phyloP scores from a whole-genome alignment of 1,140 invertebrate species.

The Drosophila ironensis region DNA sequence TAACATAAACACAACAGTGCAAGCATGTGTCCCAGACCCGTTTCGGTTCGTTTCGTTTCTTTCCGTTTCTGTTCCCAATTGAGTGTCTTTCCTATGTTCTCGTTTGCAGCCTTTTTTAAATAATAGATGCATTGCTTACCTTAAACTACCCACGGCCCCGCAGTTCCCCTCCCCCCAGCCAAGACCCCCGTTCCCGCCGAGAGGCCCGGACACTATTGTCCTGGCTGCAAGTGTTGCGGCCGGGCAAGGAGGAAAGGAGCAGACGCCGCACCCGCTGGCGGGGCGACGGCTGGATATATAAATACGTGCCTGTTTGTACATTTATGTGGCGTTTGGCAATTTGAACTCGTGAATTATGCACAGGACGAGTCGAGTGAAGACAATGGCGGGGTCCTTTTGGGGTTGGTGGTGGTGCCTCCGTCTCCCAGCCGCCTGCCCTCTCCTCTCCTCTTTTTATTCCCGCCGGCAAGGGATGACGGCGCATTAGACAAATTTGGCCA shows the following conservation, averaged over 20 bases:
- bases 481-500: conserved; percentile 53
- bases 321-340: conserved; percentile 57
- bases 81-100: no score
- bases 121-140: no score
- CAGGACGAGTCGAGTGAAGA: conserved; percentile 28
- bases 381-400: conserved; percentile 11
- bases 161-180: no score
- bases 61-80: background rate
- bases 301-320: conserved; percentile 60
- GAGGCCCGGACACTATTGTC: conserved; percentile 5
- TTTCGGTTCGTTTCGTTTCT: no score
- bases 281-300: conserved; percentile 33
- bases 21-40: no score
- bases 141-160: no score
- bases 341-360: conserved; percentile 67
- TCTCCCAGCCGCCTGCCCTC: background rate
- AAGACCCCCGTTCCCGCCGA: no score
- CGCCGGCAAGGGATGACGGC: background rate
- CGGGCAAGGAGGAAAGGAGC: conserved; percentile 1
- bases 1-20: no score
- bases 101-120: no score
- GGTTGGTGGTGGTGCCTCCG: background rate
- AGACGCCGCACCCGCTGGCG: background rate
- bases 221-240: conserved; percentile 15
- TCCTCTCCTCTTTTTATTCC: no score